These are phyloP conservation scores for Parotocinclus haroldoi DNA, from an alignment of 2,797 vertebrate species.

Conservation along the genomic window DNA sequence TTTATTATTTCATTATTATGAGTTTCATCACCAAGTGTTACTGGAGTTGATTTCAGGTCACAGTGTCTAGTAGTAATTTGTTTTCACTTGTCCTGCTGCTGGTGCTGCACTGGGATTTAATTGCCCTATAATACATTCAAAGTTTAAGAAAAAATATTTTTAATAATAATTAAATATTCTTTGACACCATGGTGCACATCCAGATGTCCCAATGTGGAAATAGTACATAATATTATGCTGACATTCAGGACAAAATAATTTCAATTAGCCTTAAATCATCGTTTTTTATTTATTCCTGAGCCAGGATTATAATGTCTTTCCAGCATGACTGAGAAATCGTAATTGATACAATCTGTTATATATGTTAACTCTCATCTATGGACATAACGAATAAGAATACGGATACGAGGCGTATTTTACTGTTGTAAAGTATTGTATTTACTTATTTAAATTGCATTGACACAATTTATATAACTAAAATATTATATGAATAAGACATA, in stretches of 20 bases:
- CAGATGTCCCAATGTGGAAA: conserved; percentile 36
- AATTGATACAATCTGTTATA: not conserved
- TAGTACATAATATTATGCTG: conserved; percentile 29
- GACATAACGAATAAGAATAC: no score
- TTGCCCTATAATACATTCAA: conserved; percentile 5
- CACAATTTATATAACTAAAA: no score
- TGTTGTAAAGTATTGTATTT: no score
- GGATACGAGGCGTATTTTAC: no score
- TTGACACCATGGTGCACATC: conserved; percentile 3
- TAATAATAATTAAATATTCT: conserved; percentile 27
- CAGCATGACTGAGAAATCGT: conserved; percentile 11
- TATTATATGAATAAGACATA: no score
- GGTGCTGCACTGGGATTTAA: conserved; percentile 5
- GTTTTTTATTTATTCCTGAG: conserved; percentile 10
- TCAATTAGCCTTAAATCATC: conserved; percentile 1
- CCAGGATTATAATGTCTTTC: not conserved
- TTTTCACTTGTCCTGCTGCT: not conserved
- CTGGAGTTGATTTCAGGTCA: not conserved
- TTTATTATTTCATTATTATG: conserved; percentile 11
- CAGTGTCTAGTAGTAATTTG: conserved; percentile 11
- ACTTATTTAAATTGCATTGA: no score
- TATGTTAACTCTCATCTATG: no score
- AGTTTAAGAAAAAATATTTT: conserved; percentile 25
- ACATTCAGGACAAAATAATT: conserved; percentile 21
- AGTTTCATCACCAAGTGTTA: conserved; percentile 3